Evolutionary conservation across 2,113 vertebrate genomes (phyloP).

Genomic region (Stictonetta naevosa): DNA sequence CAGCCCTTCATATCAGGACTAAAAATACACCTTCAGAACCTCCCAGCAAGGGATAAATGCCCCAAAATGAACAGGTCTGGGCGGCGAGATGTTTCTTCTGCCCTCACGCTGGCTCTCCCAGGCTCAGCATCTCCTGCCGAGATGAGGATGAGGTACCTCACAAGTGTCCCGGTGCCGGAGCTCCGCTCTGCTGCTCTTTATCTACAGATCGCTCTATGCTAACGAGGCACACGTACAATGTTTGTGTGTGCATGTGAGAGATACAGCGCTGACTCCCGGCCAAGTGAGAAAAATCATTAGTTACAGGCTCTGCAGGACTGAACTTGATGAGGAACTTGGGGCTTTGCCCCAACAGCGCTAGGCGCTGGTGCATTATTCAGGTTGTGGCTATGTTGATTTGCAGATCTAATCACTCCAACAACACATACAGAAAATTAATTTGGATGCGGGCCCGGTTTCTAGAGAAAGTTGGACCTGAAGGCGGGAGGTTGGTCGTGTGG

Average conservation of each 20-base stretch:
- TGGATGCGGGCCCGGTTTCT: slow-evolving; percentile 64
- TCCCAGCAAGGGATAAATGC: neutral
- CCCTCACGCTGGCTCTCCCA: rapidly evolving
- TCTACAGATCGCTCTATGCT: slow-evolving; percentile 31
- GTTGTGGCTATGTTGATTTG: slow-evolving; percentile 69
- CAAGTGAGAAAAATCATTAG: slow-evolving; percentile 72
- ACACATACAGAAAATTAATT: slow-evolving; percentile 69
- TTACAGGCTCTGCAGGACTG: slow-evolving; percentile 69
- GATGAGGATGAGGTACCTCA: rapidly evolving
- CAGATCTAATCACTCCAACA: slow-evolving; percentile 71
- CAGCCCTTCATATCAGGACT: neutral
- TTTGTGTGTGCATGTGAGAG: slow-evolving; percentile 65
- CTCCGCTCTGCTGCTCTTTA: neutral
- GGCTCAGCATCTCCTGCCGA: rapidly evolving
- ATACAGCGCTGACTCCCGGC: slow-evolving; percentile 12
- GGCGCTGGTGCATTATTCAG: slow-evolving; percentile 60
- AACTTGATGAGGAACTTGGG: slow-evolving; percentile 56
- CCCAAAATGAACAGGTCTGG: rapidly evolving
- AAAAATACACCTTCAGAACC: neutral
- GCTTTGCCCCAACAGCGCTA: slow-evolving; percentile 45
- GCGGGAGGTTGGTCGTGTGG: slow-evolving; percentile 56
- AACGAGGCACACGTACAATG: slow-evolving; percentile 66
- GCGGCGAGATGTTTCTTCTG: neutral
- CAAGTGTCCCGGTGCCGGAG: rapidly evolving
- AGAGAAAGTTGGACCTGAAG: slow-evolving; percentile 73